These are phyloP conservation scores for Brenthis ino DNA, from an alignment of 2,888 invertebrate species.

Conservation along the genomic window DNA sequence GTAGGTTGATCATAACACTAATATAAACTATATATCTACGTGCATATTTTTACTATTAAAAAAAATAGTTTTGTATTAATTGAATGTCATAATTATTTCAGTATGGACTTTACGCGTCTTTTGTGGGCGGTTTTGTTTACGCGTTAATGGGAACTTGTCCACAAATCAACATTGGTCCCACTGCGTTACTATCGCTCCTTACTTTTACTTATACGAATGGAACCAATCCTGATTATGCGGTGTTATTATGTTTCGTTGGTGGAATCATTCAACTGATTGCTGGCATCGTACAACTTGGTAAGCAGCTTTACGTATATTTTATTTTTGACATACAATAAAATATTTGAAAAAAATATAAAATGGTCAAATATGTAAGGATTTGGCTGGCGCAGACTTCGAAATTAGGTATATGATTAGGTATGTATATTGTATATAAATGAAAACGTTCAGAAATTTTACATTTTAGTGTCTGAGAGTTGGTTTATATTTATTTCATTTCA, in stretches of 20 bases:
- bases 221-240: conserved; percentile 83
- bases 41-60: not conserved
- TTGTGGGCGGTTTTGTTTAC: conserved; percentile 90
- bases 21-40: not conserved
- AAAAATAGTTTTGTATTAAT: not conserved
- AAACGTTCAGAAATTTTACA: too few relatives aligned
- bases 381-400: too few relatives aligned
- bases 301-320: conserved; percentile 39
- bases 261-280: conserved; percentile 85
- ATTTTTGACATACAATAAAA: not conserved
- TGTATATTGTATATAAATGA: too few relatives aligned
- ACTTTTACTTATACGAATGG: conserved; percentile 85
- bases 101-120: conserved; percentile 93
- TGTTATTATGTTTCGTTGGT: conserved; percentile 85
- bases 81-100: conserved; percentile 58
- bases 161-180: conserved; percentile 86
- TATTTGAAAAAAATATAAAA: too few relatives aligned
- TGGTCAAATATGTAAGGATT: too few relatives aligned
- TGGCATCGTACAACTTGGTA: conserved; percentile 85
- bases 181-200: conserved; percentile 89
- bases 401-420: too few relatives aligned
- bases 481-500: too few relatives aligned
- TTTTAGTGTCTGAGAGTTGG: too few relatives aligned
- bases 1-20: too few relatives aligned
- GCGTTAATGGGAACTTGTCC: conserved; percentile 88